A percentile compares a stretch with the other conserved stretches of the same genome.
phyloP scores from a whole-genome alignment of 2,113 vertebrate species.

The Maccullochella peelii region DNA sequence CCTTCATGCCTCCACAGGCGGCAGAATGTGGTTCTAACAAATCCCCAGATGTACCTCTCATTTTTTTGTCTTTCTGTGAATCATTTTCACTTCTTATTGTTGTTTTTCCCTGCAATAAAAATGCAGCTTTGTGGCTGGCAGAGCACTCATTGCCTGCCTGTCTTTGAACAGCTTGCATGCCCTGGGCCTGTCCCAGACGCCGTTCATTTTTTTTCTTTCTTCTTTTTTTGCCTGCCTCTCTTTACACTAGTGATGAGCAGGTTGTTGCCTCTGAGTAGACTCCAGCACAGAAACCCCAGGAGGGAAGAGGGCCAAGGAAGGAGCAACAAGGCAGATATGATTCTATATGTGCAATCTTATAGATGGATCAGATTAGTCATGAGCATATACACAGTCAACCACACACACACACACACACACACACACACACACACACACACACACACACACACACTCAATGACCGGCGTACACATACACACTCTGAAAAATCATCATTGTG shows the following conservation, averaged over 20 bases:
- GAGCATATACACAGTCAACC: conserved; percentile 27
- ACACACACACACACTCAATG: conserved; percentile 6
- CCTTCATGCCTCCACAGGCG: conserved; percentile 65
- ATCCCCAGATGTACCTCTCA: conserved; percentile 63
- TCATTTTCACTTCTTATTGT: conserved; percentile 60
- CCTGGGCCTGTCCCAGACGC: conserved; percentile 82
- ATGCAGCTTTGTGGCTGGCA: conserved; percentile 71
- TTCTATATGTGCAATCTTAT: conserved; percentile 53
- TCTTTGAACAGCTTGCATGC: conserved; percentile 84
- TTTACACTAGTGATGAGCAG: conserved; percentile 79
- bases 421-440: conserved; percentile 14
- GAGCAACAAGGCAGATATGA: conserved; percentile 53
- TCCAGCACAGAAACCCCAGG: conserved; percentile 64
- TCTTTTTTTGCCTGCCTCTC: conserved; percentile 52
- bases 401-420: conserved; percentile 8
- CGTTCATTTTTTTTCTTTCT: conserved; percentile 38
- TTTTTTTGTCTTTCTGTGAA: conserved; percentile 36
- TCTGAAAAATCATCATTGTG: conserved; percentile 34
- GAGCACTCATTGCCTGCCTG: conserved; percentile 62
- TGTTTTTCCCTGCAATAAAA: conserved; percentile 47
- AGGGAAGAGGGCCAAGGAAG: conserved; percentile 57
- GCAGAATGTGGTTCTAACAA: conserved; percentile 73
- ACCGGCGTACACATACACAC: neutral
- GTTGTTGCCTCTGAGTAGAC: conserved; percentile 79
- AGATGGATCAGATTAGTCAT: conserved; percentile 50